phyloP scores from a whole-genome alignment of 2,113 vertebrate species.

The Gallinago undulata region DNA sequence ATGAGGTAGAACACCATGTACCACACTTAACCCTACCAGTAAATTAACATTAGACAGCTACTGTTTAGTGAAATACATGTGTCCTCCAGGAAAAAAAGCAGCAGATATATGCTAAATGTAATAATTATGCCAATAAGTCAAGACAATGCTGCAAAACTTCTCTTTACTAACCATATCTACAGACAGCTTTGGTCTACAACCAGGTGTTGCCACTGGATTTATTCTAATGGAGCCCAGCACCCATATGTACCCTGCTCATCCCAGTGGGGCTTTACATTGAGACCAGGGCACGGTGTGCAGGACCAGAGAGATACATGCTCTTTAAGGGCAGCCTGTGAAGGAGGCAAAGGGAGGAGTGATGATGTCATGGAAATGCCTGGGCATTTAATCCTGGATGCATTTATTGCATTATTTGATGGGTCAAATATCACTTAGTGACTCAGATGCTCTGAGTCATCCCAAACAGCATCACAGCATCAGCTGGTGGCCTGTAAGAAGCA shows the following conservation, averaged over 20 bases:
- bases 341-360: not conserved
- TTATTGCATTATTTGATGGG: not conserved
- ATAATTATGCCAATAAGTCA: not conserved
- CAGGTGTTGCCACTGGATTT: not conserved
- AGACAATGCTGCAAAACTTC: not conserved
- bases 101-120: not conserved
- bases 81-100: not conserved
- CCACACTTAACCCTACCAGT: not conserved
- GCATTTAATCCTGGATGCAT: not conserved
- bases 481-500: not conserved
- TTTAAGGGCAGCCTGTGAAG: not conserved
- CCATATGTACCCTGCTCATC: no score
- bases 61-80: fast-evolving
- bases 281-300: fast-evolving
- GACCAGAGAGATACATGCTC: no score
- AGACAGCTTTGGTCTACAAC: not conserved
- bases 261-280: fast-evolving
- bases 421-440: not conserved
- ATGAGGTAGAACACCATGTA: not conserved
- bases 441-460: not conserved
- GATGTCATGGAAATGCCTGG: not conserved
- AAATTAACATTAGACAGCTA: not conserved
- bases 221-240: no score
- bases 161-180: not conserved
- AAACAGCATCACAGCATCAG: not conserved